phyloP scores from a whole-genome alignment of 2,797 vertebrate species.

The Prionace glauca region DNA sequence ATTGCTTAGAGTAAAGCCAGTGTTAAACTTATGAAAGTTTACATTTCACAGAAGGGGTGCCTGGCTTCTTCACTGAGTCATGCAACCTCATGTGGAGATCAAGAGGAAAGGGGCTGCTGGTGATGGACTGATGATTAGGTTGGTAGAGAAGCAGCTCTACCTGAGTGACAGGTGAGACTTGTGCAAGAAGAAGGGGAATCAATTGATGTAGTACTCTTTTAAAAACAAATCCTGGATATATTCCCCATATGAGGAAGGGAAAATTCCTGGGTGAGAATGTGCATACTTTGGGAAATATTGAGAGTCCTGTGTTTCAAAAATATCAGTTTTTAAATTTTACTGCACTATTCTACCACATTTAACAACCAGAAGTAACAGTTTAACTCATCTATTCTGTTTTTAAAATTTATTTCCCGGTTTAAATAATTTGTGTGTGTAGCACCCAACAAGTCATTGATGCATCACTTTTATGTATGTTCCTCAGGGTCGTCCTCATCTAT shows the following conservation, averaged over 20 bases:
- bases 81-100: neutral
- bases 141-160: too few species aligned
- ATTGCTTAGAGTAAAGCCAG: neutral
- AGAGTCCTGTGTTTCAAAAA: neutral
- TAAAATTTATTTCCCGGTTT: neutral
- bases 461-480: neutral
- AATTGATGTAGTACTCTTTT: neutral
- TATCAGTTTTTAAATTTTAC: neutral
- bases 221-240: neutral
- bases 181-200: neutral
- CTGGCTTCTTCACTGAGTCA: neutral
- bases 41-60: neutral
- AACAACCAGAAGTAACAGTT: neutral
- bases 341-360: neutral
- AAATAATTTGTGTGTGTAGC: neutral
- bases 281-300: neutral
- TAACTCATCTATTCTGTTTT: neutral
- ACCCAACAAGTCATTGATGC: neutral
- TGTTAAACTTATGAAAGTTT: neutral
- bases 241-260: neutral
- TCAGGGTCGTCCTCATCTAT: slow-evolving; percentile 98
- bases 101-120: too few species aligned
- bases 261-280: neutral
- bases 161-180: neutral
- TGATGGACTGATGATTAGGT: too few species aligned